These are phyloP conservation scores for Eubasilissa splendida DNA, from an alignment of 2,888 invertebrate genomes.

Conservation along the genomic window DNA sequence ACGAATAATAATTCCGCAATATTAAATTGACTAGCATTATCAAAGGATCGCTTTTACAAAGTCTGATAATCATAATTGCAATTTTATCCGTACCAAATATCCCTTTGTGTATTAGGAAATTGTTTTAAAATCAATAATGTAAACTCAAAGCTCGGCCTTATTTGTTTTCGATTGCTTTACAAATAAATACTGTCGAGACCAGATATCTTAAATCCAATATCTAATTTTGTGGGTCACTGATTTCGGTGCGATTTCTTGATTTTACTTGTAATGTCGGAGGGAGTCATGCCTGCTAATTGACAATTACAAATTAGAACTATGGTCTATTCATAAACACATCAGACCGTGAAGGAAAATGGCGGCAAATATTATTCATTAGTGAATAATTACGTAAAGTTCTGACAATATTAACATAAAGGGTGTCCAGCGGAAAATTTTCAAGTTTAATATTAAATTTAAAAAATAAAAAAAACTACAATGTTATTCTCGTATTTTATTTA, in stretches of 20 bases:
- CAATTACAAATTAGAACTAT: neutral
- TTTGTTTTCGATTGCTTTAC: conserved; percentile 25
- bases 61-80: too few species aligned
- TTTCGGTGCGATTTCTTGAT: neutral
- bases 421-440: too few species aligned
- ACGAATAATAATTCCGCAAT: too few species aligned
- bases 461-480: too few species aligned
- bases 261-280: neutral
- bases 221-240: conserved; percentile 23
- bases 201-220: neutral
- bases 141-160: conserved; percentile 11
- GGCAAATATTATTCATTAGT: too few species aligned
- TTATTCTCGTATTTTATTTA: too few species aligned
- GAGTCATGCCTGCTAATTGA: neutral
- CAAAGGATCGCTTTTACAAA: too few species aligned
- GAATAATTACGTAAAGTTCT: too few species aligned
- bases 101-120: neutral
- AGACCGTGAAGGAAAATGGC: too few species aligned
- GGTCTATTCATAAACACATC: neutral
- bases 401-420: too few species aligned
- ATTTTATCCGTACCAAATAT: neutral
- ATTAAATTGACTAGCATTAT: too few species aligned
- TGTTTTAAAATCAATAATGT: conserved; percentile 11
- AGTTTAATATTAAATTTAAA: too few species aligned
- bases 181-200: conserved; percentile 18